Conservation (phyloP, 2,113 vertebrate genomes). For the Burhinus oedicnemus region DNA sequence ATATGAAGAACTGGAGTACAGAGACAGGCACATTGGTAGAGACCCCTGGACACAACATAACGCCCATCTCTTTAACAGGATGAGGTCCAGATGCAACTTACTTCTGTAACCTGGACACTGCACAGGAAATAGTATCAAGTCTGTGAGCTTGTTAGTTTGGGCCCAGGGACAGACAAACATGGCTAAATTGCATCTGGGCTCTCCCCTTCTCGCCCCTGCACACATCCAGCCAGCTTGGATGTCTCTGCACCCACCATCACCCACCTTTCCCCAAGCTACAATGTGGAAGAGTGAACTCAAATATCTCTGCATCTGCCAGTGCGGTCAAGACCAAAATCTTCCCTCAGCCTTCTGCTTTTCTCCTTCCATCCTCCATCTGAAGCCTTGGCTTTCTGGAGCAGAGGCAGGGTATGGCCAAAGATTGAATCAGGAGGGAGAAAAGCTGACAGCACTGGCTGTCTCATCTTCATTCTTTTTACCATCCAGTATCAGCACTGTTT, state of each 20-base stretch:
- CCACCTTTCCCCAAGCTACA: background rate
- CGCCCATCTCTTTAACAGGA: background rate
- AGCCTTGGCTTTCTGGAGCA: background rate
- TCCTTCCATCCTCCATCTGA: background rate
- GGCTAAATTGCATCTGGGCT: background rate
- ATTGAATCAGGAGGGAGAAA: background rate
- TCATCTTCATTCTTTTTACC: background rate
- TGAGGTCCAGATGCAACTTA: background rate
- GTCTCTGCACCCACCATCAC: background rate
- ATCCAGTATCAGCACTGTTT: slow-evolving; percentile 53
- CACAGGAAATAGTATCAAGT: background rate
- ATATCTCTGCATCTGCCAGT: background rate
- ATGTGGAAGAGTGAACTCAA: background rate
- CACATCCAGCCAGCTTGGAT: background rate
- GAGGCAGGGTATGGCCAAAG: background rate
- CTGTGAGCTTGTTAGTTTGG: background rate
- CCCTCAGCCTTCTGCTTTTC: background rate
- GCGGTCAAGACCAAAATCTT: background rate
- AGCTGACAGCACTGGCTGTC: background rate
- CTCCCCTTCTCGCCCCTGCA: background rate
- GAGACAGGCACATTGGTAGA: background rate
- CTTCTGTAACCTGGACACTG: background rate
- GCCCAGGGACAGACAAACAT: background rate
- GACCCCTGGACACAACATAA: background rate
- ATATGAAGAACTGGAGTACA: background rate